These are phyloP conservation scores for Lerista edwardsae DNA, from an alignment of 2,797 vertebrate genomes.

Conservation along the genomic window DNA sequence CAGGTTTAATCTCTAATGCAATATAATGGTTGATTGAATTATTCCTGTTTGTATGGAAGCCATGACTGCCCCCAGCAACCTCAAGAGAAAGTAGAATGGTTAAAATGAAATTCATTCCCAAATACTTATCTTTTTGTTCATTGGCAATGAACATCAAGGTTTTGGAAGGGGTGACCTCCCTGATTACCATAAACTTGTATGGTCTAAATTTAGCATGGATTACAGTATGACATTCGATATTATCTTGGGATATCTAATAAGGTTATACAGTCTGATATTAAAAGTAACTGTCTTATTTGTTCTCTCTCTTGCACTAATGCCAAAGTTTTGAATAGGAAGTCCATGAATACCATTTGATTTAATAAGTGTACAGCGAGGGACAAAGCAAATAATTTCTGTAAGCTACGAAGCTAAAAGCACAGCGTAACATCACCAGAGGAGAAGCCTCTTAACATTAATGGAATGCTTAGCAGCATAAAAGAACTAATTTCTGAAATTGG, in stretches of 20 bases:
- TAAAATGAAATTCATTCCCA: neutral
- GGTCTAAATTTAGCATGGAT: conserved; percentile 71
- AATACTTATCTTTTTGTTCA: neutral
- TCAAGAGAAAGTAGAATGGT: neutral
- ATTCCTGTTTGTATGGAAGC: neutral
- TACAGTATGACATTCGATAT: conserved; percentile 71
- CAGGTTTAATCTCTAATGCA: neutral
- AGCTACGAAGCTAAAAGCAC: conserved; percentile 23
- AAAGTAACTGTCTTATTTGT: neutral
- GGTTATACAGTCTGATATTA: conserved; percentile 47
- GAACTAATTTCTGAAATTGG: conserved; percentile 42
- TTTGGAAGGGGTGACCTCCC: neutral
- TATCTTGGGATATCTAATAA: conserved; percentile 66
- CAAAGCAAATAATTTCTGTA: conserved; percentile 22
- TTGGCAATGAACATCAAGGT: neutral
- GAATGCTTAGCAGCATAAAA: conserved; percentile 33
- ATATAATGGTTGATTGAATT: neutral
- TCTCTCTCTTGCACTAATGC: conserved; percentile 17
- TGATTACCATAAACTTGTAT: conserved; percentile 6
- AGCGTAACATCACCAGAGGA: neutral
- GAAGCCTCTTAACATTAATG: conserved; percentile 29
- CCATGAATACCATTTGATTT: conserved; percentile 1
- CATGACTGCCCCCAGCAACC: neutral
- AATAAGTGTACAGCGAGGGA: conserved; percentile 12
- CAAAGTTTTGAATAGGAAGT: conserved; percentile 18